Conservation (phyloP, 1,140 invertebrate species). For the Trichomalopsis sarcophagae region DNA sequence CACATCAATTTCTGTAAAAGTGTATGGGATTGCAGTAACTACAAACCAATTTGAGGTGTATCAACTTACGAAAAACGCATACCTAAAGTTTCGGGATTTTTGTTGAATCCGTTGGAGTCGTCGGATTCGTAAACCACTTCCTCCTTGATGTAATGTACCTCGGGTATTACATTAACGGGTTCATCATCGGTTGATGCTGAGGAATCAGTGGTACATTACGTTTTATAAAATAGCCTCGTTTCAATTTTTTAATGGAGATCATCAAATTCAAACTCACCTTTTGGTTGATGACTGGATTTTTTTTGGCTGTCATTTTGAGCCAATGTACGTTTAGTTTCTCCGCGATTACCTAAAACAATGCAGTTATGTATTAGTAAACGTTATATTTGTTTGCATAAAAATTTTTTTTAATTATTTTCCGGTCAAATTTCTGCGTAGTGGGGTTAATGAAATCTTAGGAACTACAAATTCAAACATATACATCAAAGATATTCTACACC, state of each 20-base stretch:
- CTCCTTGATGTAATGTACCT: background rate
- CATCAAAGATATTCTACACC: background rate
- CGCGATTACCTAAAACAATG: constrained; percentile 4
- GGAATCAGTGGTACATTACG: background rate
- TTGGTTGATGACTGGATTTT: background rate
- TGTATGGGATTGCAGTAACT: background rate
- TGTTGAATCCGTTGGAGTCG: background rate
- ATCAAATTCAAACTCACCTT: background rate
- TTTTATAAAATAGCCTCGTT: background rate
- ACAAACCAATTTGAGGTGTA: background rate
- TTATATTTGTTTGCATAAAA: background rate
- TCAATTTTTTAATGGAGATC: background rate
- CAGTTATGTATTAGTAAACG: background rate
- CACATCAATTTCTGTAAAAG: background rate
- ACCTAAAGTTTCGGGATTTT: background rate
- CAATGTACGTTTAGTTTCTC: background rate
- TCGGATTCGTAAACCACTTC: constrained; percentile 8
- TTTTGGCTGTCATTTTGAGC: background rate
- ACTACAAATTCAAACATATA: background rate
- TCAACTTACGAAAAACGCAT: background rate
- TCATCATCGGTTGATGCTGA: background rate
- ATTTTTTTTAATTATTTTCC: background rate
- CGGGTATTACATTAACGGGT: background rate
- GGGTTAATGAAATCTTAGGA: background rate
- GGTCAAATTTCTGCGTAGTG: background rate